Evolutionary conservation across 2,888 invertebrate genomes (phyloP), one percentile per base, ranked within the genome.

Genomic region (Baronia brevicornis): DNA sequence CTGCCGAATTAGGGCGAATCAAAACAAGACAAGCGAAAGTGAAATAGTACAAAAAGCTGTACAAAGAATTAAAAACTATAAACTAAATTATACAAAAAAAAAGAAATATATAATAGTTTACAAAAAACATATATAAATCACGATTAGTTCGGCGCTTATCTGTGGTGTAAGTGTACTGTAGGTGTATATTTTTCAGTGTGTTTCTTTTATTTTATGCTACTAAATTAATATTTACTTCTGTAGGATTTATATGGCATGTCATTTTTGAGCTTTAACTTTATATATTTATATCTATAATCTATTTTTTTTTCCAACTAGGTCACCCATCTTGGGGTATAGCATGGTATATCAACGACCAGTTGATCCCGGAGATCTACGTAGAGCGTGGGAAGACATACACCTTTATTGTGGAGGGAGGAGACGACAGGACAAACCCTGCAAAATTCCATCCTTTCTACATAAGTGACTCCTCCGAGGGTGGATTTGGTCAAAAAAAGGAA

Each of bases 381-480:
- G 94, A 95, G 62, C 86, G 96, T 24, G 96, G 95, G 2, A 88
- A 91, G 60, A 94, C 91, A 0, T 96, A 96, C 75, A 92, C 90
- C 15, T 96, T 96, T 67, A 67, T 88, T 11, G 91, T 96, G 0
- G 96, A 96, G 71, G 95, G 95, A 19, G 94, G 95, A 4, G 89
- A 91, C 46, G 91, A 95, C 61, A 85, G 88, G 29, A 88, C 90
- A 13, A 92, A 94, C 65, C 91, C 93, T 1, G 93, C 94, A 8
- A 90, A 89, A 86, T 96, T 93, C 71, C 96, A 96, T 78, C 96
- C 96, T 5, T 90, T 96, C 64, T 96, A 96, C 77, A 95, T 96
- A 54, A 95, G 94, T 19, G 91, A 92, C 63, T 95, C 92, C 2
- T 78, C 88, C 0, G 94, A 94, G 64, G 96, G 96, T 12, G 96